Evolutionary conservation across 2,113 vertebrate species (phyloP), one percentile per base, ranked within the genome.

Genomic region (Paedocypris sp.): DNA sequence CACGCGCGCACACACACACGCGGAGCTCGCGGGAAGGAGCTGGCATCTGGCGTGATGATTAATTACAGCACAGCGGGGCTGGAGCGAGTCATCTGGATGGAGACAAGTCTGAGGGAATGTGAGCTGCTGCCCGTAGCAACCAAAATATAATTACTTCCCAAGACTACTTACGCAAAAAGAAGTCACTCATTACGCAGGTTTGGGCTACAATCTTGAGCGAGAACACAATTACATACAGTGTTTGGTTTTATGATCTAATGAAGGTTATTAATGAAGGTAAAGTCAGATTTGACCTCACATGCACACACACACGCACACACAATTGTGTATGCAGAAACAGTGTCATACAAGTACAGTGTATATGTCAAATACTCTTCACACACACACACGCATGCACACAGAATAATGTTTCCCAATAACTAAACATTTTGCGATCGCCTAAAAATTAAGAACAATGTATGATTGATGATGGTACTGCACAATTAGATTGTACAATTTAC

Each of bases 11-110:
- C 38, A 23, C 54, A 60, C 58, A 32, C 49, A 26, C 11, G 22
- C 6, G 5, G 6, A 19, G 23, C 35, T 32, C 28, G 11, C 31
- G 38, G 38, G 43, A 35, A 64, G 50, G 66, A 53, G 50, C 51
- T 50, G 50, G 60, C 54, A 60, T 60, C 62, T 56, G 49, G 43
- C 49, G 42, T 52, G 60, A 71, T 71, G 60, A 71, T 67, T 71
- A 67, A 71, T 71, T 64, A 67, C 64, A 48, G 54, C 39, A 16
- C 48, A 29, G 28, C 61, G 28, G 48, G 47, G 65, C 64, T 67
- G 26, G 42, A 64, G 29, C 42, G 25, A 66, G 54, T 60, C 69
- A 49, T 48, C 54, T 45, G 49, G 60, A 60, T 38, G 51, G 41
- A 51, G 25, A 64, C 19, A 11, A 38, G 31, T 41, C 39, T 60